phyloP scores from a whole-genome alignment of 2,113 vertebrate species.

The Pangasianodon gigas region DNA sequence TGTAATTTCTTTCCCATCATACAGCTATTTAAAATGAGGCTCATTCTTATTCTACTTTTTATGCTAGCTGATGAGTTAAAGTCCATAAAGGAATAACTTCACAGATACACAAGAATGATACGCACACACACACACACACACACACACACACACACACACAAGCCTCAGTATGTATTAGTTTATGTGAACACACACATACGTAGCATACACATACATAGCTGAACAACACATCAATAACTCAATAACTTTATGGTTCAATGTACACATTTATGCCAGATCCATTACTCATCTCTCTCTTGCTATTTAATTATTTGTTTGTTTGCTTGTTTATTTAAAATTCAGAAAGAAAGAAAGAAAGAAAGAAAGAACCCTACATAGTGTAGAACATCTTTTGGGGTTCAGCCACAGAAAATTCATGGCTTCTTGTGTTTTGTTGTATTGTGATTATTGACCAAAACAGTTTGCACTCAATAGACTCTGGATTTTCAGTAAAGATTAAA shows the following conservation, averaged over 20 bases:
- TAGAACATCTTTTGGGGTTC: not conserved
- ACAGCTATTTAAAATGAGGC: not conserved
- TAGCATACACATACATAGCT: not conserved
- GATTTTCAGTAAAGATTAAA: not conserved
- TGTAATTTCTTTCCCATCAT: not conserved
- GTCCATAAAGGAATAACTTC: not conserved
- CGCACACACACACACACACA: not conserved
- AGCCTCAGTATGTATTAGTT: not conserved
- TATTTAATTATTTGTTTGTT: not conserved
- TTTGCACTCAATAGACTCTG: not conserved
- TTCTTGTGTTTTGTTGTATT: not conserved
- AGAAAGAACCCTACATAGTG: not conserved
- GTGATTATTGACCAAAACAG: not conserved
- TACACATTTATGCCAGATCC: not conserved
- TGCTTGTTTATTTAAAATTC: not conserved
- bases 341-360: not conserved
- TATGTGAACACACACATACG: not conserved
- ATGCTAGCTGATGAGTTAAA: too few species aligned
- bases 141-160: not conserved
- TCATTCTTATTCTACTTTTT: not conserved
- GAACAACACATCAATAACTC: not conserved
- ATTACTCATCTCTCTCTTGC: not conserved
- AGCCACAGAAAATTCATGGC: not conserved
- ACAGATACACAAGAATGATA: not conserved
- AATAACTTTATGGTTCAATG: not conserved